A percentile compares a stretch with the other conserved stretches of the same genome.
Conservation (phyloP, 1,140 invertebrate species). For the Leptinotarsa defecta region DNA sequence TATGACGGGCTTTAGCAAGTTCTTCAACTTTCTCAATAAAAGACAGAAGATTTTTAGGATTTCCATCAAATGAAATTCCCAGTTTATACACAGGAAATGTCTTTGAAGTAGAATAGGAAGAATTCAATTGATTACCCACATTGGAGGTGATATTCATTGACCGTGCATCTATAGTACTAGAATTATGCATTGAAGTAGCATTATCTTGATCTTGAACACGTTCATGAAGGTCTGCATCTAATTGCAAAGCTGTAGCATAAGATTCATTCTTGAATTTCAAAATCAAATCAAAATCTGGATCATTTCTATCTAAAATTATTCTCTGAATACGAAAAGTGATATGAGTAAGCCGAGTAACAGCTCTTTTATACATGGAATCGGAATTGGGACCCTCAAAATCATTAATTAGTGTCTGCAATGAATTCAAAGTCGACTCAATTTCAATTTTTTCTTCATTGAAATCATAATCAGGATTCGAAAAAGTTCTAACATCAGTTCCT, state of each 20-base stretch:
- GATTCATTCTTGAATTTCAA: constrained; percentile 7
- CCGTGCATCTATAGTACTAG: neutral
- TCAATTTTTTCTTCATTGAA: neutral
- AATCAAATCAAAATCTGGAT: neutral
- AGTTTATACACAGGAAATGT: neutral
- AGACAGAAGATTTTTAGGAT: neutral
- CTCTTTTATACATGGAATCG: neutral
- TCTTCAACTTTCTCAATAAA: constrained; percentile 7
- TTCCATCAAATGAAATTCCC: neutral
- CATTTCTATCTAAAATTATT: neutral
- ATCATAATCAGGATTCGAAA: neutral
- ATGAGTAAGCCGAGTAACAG: neutral
- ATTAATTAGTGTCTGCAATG: neutral
- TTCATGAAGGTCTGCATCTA: neutral
- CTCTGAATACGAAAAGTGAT: neutral
- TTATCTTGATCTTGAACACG: neutral
- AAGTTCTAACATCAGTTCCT: neutral
- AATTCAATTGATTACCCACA: too few relatives aligned
- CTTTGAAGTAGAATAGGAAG: neutral
- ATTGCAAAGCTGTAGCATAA: constrained; percentile 7
- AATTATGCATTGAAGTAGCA: neutral
- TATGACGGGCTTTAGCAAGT: neutral
- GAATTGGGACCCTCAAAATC: constrained; percentile 4
- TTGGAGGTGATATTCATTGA: too few relatives aligned
- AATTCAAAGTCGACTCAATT: constrained; percentile 1